A percentile compares a stretch with the other conserved stretches of the same genome.
Conservation (phyloP, 1,140 invertebrate genomes). For the Oscheius sp. region DNA sequence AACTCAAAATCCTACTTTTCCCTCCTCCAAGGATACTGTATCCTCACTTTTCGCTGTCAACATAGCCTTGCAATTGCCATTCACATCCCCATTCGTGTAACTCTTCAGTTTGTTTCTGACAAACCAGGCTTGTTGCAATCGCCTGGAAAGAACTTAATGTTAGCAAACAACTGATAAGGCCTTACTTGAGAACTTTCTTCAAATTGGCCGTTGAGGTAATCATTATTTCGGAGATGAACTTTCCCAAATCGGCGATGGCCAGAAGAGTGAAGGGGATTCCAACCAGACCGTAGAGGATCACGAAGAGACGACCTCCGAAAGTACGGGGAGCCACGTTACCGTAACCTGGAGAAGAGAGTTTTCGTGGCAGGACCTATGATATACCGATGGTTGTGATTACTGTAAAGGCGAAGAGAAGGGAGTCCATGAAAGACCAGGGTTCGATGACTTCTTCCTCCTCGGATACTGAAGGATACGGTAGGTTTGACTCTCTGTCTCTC, state of each 20-base stretch:
- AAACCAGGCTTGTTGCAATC: not conserved
- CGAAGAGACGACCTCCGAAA: conserved; percentile 48
- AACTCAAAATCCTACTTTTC: not conserved
- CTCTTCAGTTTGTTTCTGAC: not conserved
- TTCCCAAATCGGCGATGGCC: conserved; percentile 51
- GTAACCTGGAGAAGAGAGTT: conserved; percentile 62
- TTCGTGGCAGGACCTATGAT: not conserved
- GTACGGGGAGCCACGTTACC: conserved; percentile 66
- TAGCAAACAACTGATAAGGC: not conserved
- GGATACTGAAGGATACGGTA: not conserved
- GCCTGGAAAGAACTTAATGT: not conserved
- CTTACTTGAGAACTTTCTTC: not conserved
- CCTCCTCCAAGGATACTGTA: conserved; percentile 1
- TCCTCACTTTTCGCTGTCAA: conserved; percentile 4
- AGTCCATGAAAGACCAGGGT: conserved; percentile 34
- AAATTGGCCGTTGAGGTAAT: conserved; percentile 8
- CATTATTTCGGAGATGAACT: conserved; percentile 46
- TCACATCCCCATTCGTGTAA: not conserved
- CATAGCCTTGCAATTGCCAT: not conserved
- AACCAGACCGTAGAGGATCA: conserved; percentile 53
- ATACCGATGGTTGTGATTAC: conserved; percentile 44
- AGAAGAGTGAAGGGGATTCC: conserved; percentile 53
- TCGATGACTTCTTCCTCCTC: conserved; percentile 12
- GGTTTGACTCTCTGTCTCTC: too few relatives aligned
- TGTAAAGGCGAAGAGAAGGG: conserved; percentile 39